Evolutionary conservation across 2,113 vertebrate species (phyloP).

Genomic region (Machaerirhynchus nigripectus): DNA sequence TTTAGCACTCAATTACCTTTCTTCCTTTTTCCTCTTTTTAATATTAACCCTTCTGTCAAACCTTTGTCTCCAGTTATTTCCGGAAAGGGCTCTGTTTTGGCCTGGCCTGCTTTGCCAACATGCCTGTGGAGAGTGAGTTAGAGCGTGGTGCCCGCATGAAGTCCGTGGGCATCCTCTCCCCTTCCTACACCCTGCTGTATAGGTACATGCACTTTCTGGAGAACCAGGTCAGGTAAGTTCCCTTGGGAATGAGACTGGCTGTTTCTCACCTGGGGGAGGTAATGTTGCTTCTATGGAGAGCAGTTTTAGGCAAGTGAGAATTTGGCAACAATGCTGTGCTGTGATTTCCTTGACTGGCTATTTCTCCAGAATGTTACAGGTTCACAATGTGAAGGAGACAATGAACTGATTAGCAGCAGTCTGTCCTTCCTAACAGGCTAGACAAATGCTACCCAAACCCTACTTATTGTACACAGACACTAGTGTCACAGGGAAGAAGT

Average conservation of each 20-base stretch:
- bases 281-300: neutral
- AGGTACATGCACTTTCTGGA: slow-evolving; percentile 99
- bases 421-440: neutral
- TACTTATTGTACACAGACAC: neutral
- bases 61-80: slow-evolving; percentile 84
- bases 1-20: neutral
- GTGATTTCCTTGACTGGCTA: neutral
- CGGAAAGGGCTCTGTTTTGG: slow-evolving; percentile 94
- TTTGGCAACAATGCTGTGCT: neutral
- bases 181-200: slow-evolving; percentile 94
- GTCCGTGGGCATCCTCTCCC: slow-evolving; percentile 94
- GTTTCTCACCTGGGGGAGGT: neutral
- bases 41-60: neutral
- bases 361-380: neutral
- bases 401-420: neutral
- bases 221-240: slow-evolving; percentile 93
- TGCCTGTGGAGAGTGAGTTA: slow-evolving; percentile 95
- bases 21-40: neutral
- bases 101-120: slow-evolving; percentile 97
- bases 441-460: neutral
- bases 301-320: neutral
- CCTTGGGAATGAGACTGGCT: neutral
- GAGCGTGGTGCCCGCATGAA: slow-evolving; percentile 97
- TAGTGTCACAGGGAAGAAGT: neutral
- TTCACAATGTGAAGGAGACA: neutral